Evolutionary conservation across 2,888 invertebrate genomes (phyloP).

Genomic region (Himalopsyche tibetana): DNA sequence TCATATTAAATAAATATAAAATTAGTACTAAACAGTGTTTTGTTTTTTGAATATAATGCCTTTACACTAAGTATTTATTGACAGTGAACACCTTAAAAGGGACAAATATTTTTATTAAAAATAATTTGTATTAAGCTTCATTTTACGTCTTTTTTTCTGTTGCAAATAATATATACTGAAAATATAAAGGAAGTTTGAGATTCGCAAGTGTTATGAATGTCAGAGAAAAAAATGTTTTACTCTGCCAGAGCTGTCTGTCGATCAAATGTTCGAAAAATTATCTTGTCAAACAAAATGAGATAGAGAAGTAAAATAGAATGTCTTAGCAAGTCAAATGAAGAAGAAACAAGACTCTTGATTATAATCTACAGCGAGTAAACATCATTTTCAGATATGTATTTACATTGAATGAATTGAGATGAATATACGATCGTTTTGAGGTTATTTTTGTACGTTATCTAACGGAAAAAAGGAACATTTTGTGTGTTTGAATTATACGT

Average conservation of each 20-base stretch:
- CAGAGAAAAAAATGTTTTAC: neutral
- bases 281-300: slow-evolving; percentile 42
- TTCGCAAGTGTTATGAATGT: neutral
- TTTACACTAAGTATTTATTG: no score
- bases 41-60: no score
- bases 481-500: neutral
- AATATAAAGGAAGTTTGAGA: neutral
- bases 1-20: no score
- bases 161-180: neutral
- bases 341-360: slow-evolving; percentile 27
- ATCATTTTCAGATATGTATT: slow-evolving; percentile 12
- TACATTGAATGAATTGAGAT: slow-evolving; percentile 19
- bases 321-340: slow-evolving; percentile 1
- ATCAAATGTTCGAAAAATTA: slow-evolving; percentile 39
- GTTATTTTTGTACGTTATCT: neutral
- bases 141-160: no score
- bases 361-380: slow-evolving; percentile 10
- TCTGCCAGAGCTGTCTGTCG: slow-evolving; percentile 5
- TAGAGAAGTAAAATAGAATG: neutral
- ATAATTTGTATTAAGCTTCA: no score
- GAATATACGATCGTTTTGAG: neutral
- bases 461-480: neutral
- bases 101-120: no score
- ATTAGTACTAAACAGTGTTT: no score
- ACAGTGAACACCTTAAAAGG: no score